phyloP scores from a whole-genome alignment of 2,797 vertebrate species.

The Hydrocynus forskahlii region DNA sequence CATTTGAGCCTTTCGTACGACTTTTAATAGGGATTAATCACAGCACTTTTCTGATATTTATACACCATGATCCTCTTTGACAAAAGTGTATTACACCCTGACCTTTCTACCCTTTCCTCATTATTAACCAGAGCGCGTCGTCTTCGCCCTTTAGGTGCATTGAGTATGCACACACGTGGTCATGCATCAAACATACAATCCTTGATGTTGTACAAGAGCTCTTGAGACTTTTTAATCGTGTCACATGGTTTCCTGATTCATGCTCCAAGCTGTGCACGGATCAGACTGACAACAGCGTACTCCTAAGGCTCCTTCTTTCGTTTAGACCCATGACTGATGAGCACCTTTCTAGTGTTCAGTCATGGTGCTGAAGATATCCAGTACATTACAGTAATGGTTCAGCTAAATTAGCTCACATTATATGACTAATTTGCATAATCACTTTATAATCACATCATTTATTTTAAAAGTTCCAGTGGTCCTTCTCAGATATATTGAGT shows the following conservation, averaged over 20 bases:
- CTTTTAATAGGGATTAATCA: constrained; percentile 13
- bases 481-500: too few relatives aligned
- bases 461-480: too few relatives aligned
- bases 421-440: too few relatives aligned
- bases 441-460: too few relatives aligned
- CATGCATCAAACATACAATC: neutral
- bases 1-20: neutral
- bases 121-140: constrained; percentile 5
- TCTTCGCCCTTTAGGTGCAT: neutral
- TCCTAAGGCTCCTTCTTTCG: neutral
- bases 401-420: neutral
- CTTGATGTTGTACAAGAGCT: constrained; percentile 26
- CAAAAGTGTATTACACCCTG: constrained; percentile 8
- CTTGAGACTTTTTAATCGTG: constrained; percentile 16
- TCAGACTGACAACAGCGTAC: constrained; percentile 24
- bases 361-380: neutral
- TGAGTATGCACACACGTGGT: neutral
- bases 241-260: neutral
- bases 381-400: neutral
- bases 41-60: constrained; percentile 9
- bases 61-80: constrained; percentile 4
- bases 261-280: constrained; percentile 2
- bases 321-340: neutral
- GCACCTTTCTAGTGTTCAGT: neutral
- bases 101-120: constrained; percentile 9